Conservation (phyloP, 2,113 vertebrate genomes). For the Dendropsophus ebraccatus region DNA sequence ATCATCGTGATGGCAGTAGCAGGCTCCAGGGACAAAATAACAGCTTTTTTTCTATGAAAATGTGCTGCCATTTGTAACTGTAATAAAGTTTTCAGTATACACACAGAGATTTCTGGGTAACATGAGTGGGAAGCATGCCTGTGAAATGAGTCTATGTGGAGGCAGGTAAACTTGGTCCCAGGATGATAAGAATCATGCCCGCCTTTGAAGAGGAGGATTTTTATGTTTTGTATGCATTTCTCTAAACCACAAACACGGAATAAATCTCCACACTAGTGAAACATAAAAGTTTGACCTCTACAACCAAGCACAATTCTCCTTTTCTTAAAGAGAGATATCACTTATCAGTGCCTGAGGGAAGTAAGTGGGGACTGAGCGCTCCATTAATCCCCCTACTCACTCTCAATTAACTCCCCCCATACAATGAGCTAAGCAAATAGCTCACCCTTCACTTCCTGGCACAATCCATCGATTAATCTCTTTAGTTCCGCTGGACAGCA, state of each 20-base stretch:
- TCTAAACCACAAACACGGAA: conserved; percentile 23
- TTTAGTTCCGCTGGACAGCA: conserved; percentile 8
- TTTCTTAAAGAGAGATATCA: conserved; percentile 44
- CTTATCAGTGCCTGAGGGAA: conserved; percentile 52
- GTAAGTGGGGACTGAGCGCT: conserved; percentile 38
- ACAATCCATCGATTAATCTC: not conserved
- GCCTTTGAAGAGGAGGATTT: conserved; percentile 15
- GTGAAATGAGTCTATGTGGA: conserved; percentile 1
- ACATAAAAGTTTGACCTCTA: conserved; percentile 31
- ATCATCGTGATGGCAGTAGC: no score
- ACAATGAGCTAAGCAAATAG: conserved; percentile 2
- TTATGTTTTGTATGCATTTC: conserved; percentile 14
- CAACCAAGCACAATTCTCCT: conserved; percentile 17
- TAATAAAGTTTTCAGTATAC: not conserved
- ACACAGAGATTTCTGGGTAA: not conserved
- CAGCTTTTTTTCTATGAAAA: no score
- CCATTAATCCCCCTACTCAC: conserved; percentile 44
- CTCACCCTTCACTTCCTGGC: conserved; percentile 34
- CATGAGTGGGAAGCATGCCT: not conserved
- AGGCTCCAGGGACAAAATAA: no score
- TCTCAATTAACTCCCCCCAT: conserved; percentile 26
- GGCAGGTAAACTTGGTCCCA: conserved; percentile 50
- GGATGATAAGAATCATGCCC: conserved; percentile 47
- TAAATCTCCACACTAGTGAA: conserved; percentile 19
- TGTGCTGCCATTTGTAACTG: not conserved